Evolutionary conservation across 2,797 vertebrate species (phyloP), one percentile per base, ranked within the genome.

Genomic region (Brotula barbata): DNA sequence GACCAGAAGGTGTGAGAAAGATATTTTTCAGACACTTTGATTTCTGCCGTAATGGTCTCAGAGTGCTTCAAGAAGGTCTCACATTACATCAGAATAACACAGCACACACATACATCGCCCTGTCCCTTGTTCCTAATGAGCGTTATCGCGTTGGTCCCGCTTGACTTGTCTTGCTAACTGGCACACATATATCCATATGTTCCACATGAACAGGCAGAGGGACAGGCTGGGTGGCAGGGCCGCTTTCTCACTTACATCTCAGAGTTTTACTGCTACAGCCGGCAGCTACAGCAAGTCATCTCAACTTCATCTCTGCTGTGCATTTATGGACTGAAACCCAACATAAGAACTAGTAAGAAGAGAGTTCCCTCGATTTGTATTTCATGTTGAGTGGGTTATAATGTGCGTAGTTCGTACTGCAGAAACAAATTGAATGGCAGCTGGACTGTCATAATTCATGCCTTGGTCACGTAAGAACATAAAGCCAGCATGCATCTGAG

Each of bases 161-260:
- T 90, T 87, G 87, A 90, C 83, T 90, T 87, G 85, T 85, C 78
- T 72, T 80, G 83, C 83, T 89, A 90, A 88, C 87, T 87, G 87
- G 87, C 87, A 88, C 86, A 89, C 85, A 86, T 89, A 89, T 82
- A 88, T 89, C 86, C 77, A 84, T 86, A 87, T 85, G 83, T 87
- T 89, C 82, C 87, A 89, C 84, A 89, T 85, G 85, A 87, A 73
- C 80, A 82, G 36, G 81, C 88, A 89, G 77, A 83, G 79, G 83
- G 83, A 86, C 85, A 84, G 71, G 74, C 83, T 84, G 78, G 77
- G 84, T 83, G 82, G 85, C 86, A 77, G 80, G 52, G 58, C 72
- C 42, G 80, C 88, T 87, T 87, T 88, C 89, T 90, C 87, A 86
- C 86, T 89, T 90, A 89, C 87, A 87, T 73, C 67, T 51, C 47